Evolutionary conservation across 2,113 vertebrate genomes (phyloP).

Genomic region (Otis tarda): DNA sequence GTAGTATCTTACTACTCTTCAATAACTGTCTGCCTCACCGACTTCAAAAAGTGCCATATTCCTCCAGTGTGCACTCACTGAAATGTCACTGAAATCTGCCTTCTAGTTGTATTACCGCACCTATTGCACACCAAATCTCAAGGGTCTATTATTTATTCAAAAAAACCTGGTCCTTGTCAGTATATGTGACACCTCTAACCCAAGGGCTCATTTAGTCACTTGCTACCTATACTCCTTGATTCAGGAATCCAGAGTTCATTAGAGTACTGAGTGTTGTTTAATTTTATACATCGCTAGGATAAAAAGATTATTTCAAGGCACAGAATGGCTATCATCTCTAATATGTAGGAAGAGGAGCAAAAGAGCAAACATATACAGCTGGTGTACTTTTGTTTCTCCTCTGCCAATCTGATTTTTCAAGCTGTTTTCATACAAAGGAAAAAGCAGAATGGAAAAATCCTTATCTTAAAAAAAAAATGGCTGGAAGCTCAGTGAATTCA

Average conservation of each 20-base stretch:
- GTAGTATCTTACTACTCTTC: neutral
- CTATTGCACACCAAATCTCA: neutral
- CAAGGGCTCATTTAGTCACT: constrained; percentile 7
- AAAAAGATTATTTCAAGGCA: constrained; percentile 31
- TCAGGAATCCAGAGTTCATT: neutral
- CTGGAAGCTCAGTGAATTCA: constrained; percentile 51
- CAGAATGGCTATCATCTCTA: constrained; percentile 4
- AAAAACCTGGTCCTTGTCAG: constrained; percentile 15
- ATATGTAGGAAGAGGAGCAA: neutral
- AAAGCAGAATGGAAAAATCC: constrained; percentile 30
- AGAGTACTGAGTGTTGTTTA: neutral
- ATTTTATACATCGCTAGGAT: neutral
- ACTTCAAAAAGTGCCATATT: constrained; percentile 1
- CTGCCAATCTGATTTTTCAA: constrained; percentile 51
- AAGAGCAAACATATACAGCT: constrained; percentile 10
- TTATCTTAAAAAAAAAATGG: constrained; percentile 58
- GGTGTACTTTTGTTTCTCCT: constrained; percentile 5
- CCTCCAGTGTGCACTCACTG: neutral
- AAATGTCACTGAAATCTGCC: neutral
- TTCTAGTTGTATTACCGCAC: constrained; percentile 3
- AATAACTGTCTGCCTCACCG: neutral
- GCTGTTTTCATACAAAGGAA: constrained; percentile 30
- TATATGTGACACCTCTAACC: neutral
- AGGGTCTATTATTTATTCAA: neutral
- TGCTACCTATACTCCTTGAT: neutral